Conservation (phyloP, 2,888 invertebrate genomes). For the Nesidiocoris tenuis region DNA sequence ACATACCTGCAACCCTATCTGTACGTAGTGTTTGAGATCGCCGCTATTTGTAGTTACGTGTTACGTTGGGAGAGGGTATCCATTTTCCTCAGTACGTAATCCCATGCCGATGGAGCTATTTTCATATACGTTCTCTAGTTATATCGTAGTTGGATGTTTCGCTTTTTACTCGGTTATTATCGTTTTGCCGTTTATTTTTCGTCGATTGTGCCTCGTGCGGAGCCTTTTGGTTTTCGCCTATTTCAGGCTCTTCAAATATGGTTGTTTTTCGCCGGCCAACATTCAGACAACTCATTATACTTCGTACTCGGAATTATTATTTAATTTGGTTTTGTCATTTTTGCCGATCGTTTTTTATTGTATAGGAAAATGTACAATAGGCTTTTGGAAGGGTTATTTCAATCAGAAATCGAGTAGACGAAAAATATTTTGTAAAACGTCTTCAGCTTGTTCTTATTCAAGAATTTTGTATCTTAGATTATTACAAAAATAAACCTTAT, state of each 20-base stretch:
- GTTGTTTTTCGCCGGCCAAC: neutral
- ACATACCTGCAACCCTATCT: constrained; percentile 27
- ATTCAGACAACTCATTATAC: neutral
- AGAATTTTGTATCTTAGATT: constrained; percentile 48
- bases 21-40: constrained; percentile 19
- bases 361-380: constrained; percentile 72
- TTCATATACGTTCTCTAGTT: constrained; percentile 14
- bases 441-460: constrained; percentile 43
- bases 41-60: constrained; percentile 5
- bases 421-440: constrained; percentile 49
- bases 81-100: neutral
- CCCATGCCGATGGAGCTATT: constrained; percentile 3
- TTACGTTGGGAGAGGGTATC: constrained; percentile 1
- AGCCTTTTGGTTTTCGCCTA: neutral
- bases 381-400: constrained; percentile 79
- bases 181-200: neutral
- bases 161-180: neutral
- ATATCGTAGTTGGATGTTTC: constrained; percentile 9
- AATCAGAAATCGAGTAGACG: constrained; percentile 75
- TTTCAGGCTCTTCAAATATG: neutral
- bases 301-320: neutral
- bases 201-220: neutral
- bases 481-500: constrained; percentile 33
- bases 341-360: constrained; percentile 54
- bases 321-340: neutral